A percentile compares a stretch with the other conserved stretches of the same genome.
Evolutionary conservation across 2,797 vertebrate genomes (phyloP).

Genomic region (Hapalemur alaotrensis): DNA sequence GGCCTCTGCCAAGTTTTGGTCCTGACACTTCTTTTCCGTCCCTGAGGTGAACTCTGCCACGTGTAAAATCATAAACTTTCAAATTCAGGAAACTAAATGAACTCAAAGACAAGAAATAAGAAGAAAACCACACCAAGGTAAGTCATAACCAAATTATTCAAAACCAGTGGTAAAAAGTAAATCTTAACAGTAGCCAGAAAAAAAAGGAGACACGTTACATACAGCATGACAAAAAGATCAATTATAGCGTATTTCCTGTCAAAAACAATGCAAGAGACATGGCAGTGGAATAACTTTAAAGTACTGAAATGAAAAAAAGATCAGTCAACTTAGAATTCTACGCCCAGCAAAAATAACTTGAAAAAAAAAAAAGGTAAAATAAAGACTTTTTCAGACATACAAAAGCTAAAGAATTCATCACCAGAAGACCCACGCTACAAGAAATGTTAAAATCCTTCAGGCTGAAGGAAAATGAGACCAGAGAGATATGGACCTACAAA

Average conservation of each 20-base stretch:
- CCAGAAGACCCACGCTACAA: background rate
- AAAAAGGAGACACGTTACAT: background rate
- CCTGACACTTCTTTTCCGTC: background rate
- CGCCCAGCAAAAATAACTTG: background rate
- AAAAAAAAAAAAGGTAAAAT: conserved; percentile 29
- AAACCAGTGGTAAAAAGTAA: conserved; percentile 21
- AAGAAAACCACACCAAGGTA: background rate
- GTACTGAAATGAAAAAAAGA: background rate
- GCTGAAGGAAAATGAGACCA: background rate
- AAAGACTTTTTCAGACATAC: conserved; percentile 15
- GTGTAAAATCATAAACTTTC: background rate
- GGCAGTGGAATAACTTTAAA: background rate
- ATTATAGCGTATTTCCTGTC: background rate
- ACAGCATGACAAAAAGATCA: background rate
- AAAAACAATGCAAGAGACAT: background rate
- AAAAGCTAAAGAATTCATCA: conserved; percentile 12
- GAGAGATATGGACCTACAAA: background rate
- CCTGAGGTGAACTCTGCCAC: background rate
- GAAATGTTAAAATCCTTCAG: background rate
- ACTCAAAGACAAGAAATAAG: background rate
- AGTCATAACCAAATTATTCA: conserved; percentile 16
- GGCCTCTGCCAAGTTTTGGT: background rate
- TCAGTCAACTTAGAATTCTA: conserved; percentile 2
- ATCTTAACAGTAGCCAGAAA: background rate
- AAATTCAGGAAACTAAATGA: conserved; percentile 40